Conservation (phyloP, 1,140 invertebrate species). For the Meloidogyne floridensis region DNA sequence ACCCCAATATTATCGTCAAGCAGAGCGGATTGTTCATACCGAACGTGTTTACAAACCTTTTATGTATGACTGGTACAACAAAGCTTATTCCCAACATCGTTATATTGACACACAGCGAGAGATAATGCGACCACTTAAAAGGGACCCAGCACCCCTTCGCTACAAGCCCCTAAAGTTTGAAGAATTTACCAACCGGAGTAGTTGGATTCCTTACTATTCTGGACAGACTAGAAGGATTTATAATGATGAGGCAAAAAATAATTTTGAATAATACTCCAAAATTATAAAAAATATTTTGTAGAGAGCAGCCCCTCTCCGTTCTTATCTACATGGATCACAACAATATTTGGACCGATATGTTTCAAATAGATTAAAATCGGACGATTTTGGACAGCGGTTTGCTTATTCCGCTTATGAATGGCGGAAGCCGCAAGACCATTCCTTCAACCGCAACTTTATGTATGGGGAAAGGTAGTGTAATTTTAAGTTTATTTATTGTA, state of each 20-base stretch:
- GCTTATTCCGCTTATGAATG: conserved; percentile 60
- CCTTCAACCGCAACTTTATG: conserved; percentile 64
- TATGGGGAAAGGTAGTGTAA: conserved; percentile 43
- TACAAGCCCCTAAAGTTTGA: conserved; percentile 29
- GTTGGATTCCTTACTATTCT: conserved; percentile 64
- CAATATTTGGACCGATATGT: conserved; percentile 63
- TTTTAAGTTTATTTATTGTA: conserved; percentile 27
- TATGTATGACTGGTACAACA: conserved; percentile 56
- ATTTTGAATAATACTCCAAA: background rate
- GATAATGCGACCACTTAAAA: conserved; percentile 40
- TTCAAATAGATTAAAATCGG: conserved; percentile 55
- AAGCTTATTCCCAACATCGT: conserved; percentile 20
- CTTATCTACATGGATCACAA: conserved; percentile 62
- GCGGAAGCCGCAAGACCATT: conserved; percentile 63
- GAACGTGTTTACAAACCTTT: conserved; percentile 65
- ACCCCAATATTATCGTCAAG: conserved; percentile 62
- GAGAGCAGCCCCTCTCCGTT: conserved; percentile 55
- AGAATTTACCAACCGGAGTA: conserved; percentile 24
- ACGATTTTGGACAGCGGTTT: conserved; percentile 62
- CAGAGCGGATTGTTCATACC: conserved; percentile 64
- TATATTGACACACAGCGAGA: conserved; percentile 51
- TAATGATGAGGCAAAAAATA: conserved; percentile 53
- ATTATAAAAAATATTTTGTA: conserved; percentile 34
- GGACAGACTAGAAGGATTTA: conserved; percentile 65
- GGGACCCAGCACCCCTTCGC: conserved; percentile 23